Evolutionary conservation across 2,113 vertebrate species (phyloP), one percentile per base, ranked within the genome.

Genomic region (Nothocercus julius): DNA sequence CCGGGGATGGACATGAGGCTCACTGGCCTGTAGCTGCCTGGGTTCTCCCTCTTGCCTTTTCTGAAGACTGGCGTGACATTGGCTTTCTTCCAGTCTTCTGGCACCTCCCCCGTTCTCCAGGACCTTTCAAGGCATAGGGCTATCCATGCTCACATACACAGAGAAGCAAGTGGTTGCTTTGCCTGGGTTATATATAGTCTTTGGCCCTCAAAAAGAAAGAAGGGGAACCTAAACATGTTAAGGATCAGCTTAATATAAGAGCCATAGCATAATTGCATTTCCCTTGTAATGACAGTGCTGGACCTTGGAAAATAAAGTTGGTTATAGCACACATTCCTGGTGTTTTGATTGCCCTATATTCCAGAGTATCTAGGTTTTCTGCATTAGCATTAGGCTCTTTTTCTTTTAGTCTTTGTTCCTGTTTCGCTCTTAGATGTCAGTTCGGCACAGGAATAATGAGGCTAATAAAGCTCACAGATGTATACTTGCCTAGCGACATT

Each of bases 381-480:
- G 42, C 73, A 74, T 80, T 82, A 95, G 78, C 77, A 89, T 87
- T 82, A 70, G 44, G 59, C 40, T 77, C 32, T 82, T 94, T 92
- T 89, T 79, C 70, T 89, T 70, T 76, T 87, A 76, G 20, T 73
- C 84, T 93, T 96, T 93, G 78, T 94, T 95, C 80, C 79, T 66
- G 77, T 58, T 80, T 82, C 82, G 81, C 83, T 93, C 78, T 92
- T 91, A 94, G 95, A 91, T 93, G 84, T 94, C 67, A 76, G 81
- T 24, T 90, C 87, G 85, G 62, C 77, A 90, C 53, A 76, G 67
- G 67, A 95, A 96, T 89, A 95, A 95, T 36, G 82, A 93, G 49
- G 59, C 82, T 95, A 95, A 95, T 95, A 94, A 93, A 76, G 62
- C 78, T 92, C 84, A 91, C 67, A 91, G 59, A 94, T 51, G 30